Evolutionary conservation across 2,797 vertebrate genomes (phyloP).

Genomic region (Microtus californicus): DNA sequence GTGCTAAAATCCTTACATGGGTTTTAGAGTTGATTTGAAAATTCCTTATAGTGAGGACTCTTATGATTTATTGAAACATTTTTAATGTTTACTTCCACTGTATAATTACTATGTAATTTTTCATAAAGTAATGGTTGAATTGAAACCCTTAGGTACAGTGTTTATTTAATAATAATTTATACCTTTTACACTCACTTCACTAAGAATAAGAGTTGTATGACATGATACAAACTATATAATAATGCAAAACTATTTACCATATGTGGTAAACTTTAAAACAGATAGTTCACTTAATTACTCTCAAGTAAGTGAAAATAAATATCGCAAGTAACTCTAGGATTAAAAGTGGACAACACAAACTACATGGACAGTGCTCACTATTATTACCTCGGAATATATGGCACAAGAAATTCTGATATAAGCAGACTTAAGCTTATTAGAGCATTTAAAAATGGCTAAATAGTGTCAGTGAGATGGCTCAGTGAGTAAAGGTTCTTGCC

Average conservation of each 20-base stretch:
- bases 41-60: neutral
- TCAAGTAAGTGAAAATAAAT: conserved; percentile 37
- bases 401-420: conserved; percentile 2
- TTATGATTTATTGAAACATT: neutral
- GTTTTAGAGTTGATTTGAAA: neutral
- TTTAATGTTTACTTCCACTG: conserved; percentile 9
- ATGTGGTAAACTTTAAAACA: conserved; percentile 38
- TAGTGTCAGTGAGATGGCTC: neutral
- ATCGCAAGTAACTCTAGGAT: neutral
- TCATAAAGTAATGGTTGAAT: neutral
- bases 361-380: neutral
- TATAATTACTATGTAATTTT: conserved; percentile 8
- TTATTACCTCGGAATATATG: neutral
- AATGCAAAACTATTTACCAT: conserved; percentile 6
- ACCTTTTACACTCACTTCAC: neutral
- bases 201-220: neutral
- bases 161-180: conserved; percentile 41
- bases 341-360: conserved; percentile 16
- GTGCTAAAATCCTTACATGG: neutral
- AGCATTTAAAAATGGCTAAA: conserved; percentile 42
- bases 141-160: neutral
- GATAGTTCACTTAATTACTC: neutral
- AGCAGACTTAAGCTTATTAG: neutral
- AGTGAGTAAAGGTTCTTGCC: neutral
- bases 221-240: neutral